phyloP scores from a whole-genome alignment of 2,113 vertebrate species.

The Scartelaos histophorus region DNA sequence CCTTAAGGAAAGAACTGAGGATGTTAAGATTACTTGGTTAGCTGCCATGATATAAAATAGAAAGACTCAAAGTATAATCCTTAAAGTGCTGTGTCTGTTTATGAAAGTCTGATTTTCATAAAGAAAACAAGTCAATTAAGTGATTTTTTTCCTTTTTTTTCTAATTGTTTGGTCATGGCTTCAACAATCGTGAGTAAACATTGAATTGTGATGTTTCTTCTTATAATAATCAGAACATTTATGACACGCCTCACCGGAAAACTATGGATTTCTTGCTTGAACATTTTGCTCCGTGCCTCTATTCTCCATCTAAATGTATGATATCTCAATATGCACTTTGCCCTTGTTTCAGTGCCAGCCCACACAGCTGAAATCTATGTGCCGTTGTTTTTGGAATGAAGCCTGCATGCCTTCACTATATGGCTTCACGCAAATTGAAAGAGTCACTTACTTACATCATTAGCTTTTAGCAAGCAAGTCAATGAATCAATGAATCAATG shows the following conservation, averaged over 20 bases:
- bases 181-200: no score
- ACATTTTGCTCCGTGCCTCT: not conserved
- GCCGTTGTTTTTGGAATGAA: constrained; percentile 58
- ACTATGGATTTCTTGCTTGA: not conserved
- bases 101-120: no score
- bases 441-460: constrained; percentile 79
- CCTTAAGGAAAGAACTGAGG: no score
- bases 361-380: constrained; percentile 41
- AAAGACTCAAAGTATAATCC: no score
- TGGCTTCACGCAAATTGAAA: constrained; percentile 62
- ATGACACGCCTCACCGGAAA: not conserved
- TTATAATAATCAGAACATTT: no score
- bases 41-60: no score
- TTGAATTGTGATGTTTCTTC: no score
- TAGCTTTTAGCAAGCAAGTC: constrained; percentile 78
- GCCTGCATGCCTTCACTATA: constrained; percentile 51
- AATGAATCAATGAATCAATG: constrained; percentile 80
- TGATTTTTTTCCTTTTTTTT: no score
- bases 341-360: constrained; percentile 19
- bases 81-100: no score
- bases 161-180: no score
- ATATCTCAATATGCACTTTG: constrained; percentile 28
- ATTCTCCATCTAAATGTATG: constrained; percentile 3
- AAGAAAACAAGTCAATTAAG: no score
- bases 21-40: no score